These are phyloP conservation scores for Tapirus indicus DNA, from an alignment of 2,797 vertebrate genomes.

Conservation along the genomic window DNA sequence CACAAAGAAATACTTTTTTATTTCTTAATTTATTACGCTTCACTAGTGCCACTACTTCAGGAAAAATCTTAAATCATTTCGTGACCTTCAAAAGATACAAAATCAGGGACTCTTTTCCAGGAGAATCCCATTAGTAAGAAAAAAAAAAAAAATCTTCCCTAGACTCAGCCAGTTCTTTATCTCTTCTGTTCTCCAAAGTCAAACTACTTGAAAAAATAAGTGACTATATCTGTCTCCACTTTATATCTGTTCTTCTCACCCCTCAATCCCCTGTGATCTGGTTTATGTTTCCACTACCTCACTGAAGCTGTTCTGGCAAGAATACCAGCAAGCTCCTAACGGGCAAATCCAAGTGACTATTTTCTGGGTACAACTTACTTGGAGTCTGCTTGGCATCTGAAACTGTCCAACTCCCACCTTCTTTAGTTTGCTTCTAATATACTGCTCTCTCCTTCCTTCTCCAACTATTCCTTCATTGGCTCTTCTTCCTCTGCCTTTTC, in stretches of 20 bases:
- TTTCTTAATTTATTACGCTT: slow-evolving; percentile 37
- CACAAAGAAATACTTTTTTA: slow-evolving; percentile 37
- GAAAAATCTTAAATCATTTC: slow-evolving; percentile 24
- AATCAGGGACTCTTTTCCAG: not conserved
- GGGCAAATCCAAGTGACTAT: not conserved
- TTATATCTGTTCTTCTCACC: slow-evolving; percentile 38
- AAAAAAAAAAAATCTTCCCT: not conserved
- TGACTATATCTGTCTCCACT: not conserved
- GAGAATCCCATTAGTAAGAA: not conserved
- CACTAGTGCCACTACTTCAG: not conserved
- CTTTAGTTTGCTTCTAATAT: not conserved
- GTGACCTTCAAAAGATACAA: slow-evolving; percentile 18
- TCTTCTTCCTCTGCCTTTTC: not conserved
- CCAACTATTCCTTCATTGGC: not conserved
- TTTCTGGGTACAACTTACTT: not conserved
- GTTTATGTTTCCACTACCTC: slow-evolving; percentile 11
- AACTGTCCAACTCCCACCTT: not conserved
- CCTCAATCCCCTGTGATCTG: not conserved
- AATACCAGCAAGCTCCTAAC: not conserved
- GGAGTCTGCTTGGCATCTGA: not conserved
- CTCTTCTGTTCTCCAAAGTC: slow-evolving; percentile 29
- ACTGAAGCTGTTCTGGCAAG: slow-evolving; percentile 23
- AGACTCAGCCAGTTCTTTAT: slow-evolving; percentile 21
- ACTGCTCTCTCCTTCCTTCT: not conserved
- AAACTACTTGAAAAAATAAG: slow-evolving; percentile 50